A percentile compares a stretch with the other conserved stretches of the same genome.
Conservation (phyloP, 2,888 invertebrate genomes). For the Ypsolopha scabrella region DNA sequence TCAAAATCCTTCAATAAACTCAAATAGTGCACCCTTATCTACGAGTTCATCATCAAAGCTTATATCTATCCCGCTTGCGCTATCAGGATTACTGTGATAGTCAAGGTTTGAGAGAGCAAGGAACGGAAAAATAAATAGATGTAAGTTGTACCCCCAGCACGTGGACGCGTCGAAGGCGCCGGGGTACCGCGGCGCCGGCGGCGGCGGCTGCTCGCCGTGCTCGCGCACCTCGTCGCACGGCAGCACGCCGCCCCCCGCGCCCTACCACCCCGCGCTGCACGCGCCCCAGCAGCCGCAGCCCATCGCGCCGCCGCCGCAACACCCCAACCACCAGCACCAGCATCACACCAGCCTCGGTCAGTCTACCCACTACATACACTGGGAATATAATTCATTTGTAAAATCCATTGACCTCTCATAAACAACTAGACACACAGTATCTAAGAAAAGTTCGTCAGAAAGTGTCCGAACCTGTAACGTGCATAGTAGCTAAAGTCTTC, state of each 20-base stretch:
- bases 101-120: no score
- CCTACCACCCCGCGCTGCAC: slow-evolving; percentile 16
- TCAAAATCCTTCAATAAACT: no score
- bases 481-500: no score
- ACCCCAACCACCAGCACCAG: slow-evolving; percentile 12
- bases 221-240: slow-evolving; percentile 62
- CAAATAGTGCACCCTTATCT: neutral
- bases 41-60: neutral
- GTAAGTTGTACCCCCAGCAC: slow-evolving; percentile 30
- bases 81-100: no score
- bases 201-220: slow-evolving; percentile 79
- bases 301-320: slow-evolving; percentile 12
- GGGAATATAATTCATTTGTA: no score
- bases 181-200: slow-evolving; percentile 85
- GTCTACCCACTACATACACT: neutral
- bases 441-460: no score
- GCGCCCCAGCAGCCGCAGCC: slow-evolving; percentile 19
- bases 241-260: slow-evolving; percentile 52
- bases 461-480: no score
- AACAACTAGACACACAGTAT: no score
- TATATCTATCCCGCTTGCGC: neutral
- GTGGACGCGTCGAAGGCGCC: slow-evolving; percentile 93
- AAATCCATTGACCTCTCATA: no score
- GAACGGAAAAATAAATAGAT: neutral
- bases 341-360: neutral